Evolutionary conservation across 2,888 invertebrate genomes (phyloP).

Genomic region (Theretra japonica): DNA sequence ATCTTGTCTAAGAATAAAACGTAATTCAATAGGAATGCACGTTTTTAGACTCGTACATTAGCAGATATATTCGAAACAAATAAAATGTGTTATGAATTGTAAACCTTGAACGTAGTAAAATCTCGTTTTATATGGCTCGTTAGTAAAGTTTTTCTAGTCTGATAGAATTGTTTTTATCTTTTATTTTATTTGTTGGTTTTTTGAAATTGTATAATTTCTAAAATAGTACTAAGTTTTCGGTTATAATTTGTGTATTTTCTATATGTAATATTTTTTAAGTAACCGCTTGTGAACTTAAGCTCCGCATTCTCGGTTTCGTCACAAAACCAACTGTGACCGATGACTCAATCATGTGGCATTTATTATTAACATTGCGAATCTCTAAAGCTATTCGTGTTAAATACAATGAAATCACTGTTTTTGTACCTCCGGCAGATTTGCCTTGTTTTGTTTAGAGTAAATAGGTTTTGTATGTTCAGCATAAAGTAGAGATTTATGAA

Average conservation of each 20-base stretch:
- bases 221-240: no score
- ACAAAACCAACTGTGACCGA: slow-evolving; percentile 21
- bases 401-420: slow-evolving; percentile 13
- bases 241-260: background rate
- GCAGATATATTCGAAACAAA: background rate
- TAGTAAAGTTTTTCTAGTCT: background rate
- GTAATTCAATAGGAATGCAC: background rate
- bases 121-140: background rate
- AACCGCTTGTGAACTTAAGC: slow-evolving; percentile 3
- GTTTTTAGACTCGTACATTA: background rate
- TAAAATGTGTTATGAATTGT: background rate
- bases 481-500: no score
- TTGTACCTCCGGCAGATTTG: background rate
- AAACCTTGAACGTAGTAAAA: background rate
- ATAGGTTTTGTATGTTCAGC: no score
- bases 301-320: slow-evolving; percentile 34
- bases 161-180: no score
- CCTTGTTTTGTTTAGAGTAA: background rate
- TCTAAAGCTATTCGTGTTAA: slow-evolving; percentile 15
- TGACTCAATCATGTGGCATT: slow-evolving; percentile 52
- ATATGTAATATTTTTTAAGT: background rate
- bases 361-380: slow-evolving; percentile 36
- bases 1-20: background rate
- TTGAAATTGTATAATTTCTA: background rate
- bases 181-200: no score